Evolutionary conservation across 2,113 vertebrate species (phyloP).

Genomic region (Pomatostomus ruficeps): DNA sequence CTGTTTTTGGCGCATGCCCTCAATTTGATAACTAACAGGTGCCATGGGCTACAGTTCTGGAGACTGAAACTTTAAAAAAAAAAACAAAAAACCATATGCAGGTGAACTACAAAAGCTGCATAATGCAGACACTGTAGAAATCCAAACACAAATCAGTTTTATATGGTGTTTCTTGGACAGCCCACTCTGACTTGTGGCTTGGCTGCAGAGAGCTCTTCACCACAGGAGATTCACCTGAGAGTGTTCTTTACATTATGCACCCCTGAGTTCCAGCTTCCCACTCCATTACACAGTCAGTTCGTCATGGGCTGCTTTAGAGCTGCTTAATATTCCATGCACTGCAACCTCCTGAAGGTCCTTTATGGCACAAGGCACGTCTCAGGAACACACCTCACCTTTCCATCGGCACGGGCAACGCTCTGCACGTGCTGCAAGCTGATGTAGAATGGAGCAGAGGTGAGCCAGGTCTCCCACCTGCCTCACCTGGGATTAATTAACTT

Average conservation of each 20-base stretch:
- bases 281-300: not conserved
- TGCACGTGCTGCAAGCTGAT: not conserved
- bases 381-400: not conserved
- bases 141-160: not conserved
- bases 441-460: not conserved
- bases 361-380: not conserved
- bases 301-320: not conserved
- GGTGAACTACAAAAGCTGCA: not conserved
- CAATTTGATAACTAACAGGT: not conserved
- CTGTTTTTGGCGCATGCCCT: not conserved
- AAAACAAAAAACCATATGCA: not conserved
- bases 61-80: not conserved
- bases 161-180: not conserved
- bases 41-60: not conserved
- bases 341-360: not conserved
- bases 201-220: not conserved
- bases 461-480: not conserved
- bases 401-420: not conserved
- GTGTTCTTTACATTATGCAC: not conserved
- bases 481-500: not conserved
- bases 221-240: not conserved
- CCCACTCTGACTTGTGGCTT: not conserved
- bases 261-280: not conserved
- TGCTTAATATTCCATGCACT: not conserved
- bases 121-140: not conserved